These are phyloP conservation scores for Mesochorus sp. DNA, from an alignment of 2,888 invertebrate genomes.

Conservation along the genomic window DNA sequence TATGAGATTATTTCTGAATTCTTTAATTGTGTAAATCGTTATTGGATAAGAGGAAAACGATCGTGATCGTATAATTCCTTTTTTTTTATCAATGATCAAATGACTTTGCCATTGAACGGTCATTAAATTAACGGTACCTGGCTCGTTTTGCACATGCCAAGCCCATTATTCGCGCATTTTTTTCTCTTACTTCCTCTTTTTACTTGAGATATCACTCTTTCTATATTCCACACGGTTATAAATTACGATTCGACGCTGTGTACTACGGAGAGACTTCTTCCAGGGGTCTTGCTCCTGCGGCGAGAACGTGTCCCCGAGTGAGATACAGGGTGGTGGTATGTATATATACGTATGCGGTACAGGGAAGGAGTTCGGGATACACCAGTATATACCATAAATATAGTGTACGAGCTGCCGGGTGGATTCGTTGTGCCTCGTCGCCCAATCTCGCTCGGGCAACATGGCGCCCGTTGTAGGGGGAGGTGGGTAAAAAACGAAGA, in stretches of 20 bases:
- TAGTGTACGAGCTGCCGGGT: conserved; percentile 60
- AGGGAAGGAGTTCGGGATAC: conserved; percentile 38
- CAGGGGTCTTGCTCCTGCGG: conserved; percentile 48
- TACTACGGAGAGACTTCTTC: conserved; percentile 2
- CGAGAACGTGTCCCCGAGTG: conserved; percentile 4
- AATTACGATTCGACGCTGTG: conserved; percentile 36
- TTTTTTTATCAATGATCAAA: too few species aligned
- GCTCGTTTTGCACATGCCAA: neutral
- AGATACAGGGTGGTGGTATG: conserved; percentile 18
- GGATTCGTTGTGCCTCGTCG: conserved; percentile 55
- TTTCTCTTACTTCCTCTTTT: neutral
- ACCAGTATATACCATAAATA: conserved; percentile 50
- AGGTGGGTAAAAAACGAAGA: conserved; percentile 36
- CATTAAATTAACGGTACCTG: neutral
- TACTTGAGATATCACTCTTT: conserved; percentile 20
- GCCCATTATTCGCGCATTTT: conserved; percentile 3
- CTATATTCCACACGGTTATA: conserved; percentile 20
- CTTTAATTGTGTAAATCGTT: too few species aligned
- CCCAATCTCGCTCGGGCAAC: conserved; percentile 65
- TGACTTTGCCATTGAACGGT: neutral
- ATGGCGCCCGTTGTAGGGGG: conserved; percentile 61
- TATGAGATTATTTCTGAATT: too few species aligned
- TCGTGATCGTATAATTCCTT: too few species aligned
- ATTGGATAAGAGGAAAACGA: too few species aligned
- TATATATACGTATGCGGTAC: neutral